Base-by-base conservation (phyloP, 2,797 vertebrate genomes). In the Clarias laeviceps region DNA sequence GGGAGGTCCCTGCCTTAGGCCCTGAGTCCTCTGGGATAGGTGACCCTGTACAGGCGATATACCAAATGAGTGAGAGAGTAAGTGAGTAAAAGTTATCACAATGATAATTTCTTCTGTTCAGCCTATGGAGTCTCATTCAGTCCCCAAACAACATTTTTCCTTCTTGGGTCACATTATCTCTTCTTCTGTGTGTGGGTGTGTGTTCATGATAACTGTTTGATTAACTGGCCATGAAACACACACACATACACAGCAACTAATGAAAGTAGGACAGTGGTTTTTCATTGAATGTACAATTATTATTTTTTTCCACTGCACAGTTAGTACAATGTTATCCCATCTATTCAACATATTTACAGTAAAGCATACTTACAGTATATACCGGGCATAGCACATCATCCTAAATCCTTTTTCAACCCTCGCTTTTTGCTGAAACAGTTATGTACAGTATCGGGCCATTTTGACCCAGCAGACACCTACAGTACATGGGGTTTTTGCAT, bases 161-260 rank as follows among this genome's bases (percentile, higher is more conserved):
- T 24, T 29, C 27, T 77, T 59, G 22, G 2, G 22, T n/a, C 22
- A 62, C 57, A 5, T 2, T 24, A n/a, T n/a, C 57, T 62, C 12
- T 61, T 14, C 37, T 22, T 56, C 37, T 54, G 40, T 62, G 17
- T 84, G 61, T 80, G 76, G 66, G 40, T 73, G 79, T 76, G 34
- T 89, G 45, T 15, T 29, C 14, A 73, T 76, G 57, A 37, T 68
- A 7, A 54, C 62, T 65, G 70, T 61, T 76, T 76, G 59, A 62
- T 65, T 50, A 50, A 59, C 15, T 73, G 12, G 11, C 27, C 22
- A 73, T 27, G n/a, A n/a, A n/a, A 82, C 17, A 72, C 27, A 17
- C 15, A 22, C 72, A 45, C 40, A 45, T 1, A 45, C n/a, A 29
- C 40, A 45, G n/a, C 6, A 29, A 20, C 14, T 9, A 27, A 74